Evolutionary conservation across 2,113 vertebrate species (phyloP), one percentile per base, ranked within the genome.

Genomic region (Mirza zaza): DNA sequence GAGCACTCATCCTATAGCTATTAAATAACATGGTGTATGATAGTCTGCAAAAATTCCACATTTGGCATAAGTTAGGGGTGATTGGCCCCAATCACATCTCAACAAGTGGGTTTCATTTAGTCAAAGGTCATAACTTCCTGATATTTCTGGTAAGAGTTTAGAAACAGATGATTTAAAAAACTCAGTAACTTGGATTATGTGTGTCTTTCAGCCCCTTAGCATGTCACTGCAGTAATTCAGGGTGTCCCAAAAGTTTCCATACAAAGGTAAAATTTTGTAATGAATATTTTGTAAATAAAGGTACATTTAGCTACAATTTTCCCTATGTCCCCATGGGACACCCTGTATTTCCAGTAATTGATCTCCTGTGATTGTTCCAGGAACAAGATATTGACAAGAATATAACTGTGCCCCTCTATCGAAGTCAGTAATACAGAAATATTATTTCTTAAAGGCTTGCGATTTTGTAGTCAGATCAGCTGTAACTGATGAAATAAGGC

Each of bases 101-200:
- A 90, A n/a, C 0, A 8, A 8, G 32, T 79, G 27, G 61, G 9
- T 70, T 96, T 97, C 90, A 82, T 76, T 96, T 65, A 70, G 76
- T 79, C 39, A 68, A 76, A 93, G 87, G 59, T 71, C 63, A 75
- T 52, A 76, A 65, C 13, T 57, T 5, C 5, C 10, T 61, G 79
- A 71, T 73, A 82, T 83, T 95, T 87, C 70, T 84, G 79, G 27
- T 94, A 87, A 61, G 50, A 67, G 18, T 71, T 90, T 13, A 71
- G 61, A 92, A 88, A 71, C 0, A 39, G 23, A 32, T 39, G 20
- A 71, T 27, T 84, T 6, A 27, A 86, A 82, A 68, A 8, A 34
- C 20, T 59, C 61, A 77, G 32, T 23, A 14, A 75, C 34, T 76
- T 42, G 45, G 8, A 42, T 55, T 61, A 29, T 82, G 17, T 71